These are phyloP conservation scores for Onychomys torridus DNA, from an alignment of 2,797 vertebrate genomes.

Conservation along the genomic window DNA sequence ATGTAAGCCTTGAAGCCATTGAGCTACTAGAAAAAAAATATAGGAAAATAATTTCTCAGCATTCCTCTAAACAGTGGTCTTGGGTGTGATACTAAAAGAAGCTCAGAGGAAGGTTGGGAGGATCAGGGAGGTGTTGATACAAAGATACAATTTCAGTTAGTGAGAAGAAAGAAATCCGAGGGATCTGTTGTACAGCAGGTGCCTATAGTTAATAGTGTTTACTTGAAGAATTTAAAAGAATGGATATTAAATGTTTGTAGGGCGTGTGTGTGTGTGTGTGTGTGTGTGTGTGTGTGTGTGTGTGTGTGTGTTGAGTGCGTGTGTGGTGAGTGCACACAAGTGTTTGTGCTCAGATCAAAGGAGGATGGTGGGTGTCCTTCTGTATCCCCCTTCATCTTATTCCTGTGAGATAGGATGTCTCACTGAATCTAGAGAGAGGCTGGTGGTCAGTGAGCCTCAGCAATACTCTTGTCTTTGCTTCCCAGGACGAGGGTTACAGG, in stretches of 20 bases:
- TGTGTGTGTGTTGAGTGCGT: background rate
- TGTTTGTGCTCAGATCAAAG: background rate
- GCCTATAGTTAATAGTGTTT: background rate
- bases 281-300: background rate
- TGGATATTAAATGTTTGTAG: background rate
- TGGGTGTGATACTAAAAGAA: background rate
- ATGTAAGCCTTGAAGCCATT: background rate
- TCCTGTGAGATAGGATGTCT: background rate
- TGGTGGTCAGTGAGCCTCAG: background rate
- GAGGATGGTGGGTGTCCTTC: background rate
- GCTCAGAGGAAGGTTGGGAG: background rate
- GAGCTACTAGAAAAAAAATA: background rate
- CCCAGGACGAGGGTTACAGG: background rate
- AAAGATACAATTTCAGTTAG: background rate
- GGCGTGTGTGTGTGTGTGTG: background rate
- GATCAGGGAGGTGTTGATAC: background rate
- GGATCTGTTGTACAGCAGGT: background rate
- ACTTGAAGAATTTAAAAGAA: background rate
- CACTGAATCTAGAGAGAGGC: background rate
- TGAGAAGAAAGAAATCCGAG: background rate
- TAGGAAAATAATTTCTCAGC: too few relatives aligned
- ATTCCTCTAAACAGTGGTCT: background rate
- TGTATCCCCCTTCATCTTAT: too few relatives aligned
- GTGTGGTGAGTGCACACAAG: background rate
- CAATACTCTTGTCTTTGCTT: background rate